These are phyloP conservation scores for Cloeon dipterum DNA, from an alignment of 2,888 invertebrate species.

Conservation along the genomic window DNA sequence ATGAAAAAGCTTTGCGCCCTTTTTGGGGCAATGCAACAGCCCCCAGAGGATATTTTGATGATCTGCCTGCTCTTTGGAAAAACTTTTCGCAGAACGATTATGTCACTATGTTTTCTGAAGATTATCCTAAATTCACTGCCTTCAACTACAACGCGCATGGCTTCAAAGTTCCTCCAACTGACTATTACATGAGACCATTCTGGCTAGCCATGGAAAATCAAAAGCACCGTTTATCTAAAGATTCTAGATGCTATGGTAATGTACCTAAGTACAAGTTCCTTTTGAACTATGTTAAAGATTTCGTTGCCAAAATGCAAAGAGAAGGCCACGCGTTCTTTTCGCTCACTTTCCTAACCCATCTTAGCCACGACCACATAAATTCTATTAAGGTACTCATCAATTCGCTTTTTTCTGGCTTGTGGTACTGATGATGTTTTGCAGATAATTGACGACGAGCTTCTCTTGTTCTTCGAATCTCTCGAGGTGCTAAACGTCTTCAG, in stretches of 20 bases:
- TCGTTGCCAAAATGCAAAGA: conserved; percentile 14
- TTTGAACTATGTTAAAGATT: conserved; percentile 14
- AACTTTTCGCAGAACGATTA: conserved; percentile 16
- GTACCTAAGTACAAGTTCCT: conserved; percentile 13
- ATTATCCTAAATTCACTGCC: conserved; percentile 17
- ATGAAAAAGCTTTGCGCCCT: conserved; percentile 16
- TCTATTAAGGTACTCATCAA: conserved; percentile 12
- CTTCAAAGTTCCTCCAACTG: conserved; percentile 3
- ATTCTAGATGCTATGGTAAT: conserved; percentile 14
- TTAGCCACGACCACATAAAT: conserved; percentile 20
- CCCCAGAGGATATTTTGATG: conserved; percentile 11
- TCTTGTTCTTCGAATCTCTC: too few relatives aligned
- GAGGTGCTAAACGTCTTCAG: too few relatives aligned
- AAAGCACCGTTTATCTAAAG: conserved; percentile 12
- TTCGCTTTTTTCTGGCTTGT: too few relatives aligned
- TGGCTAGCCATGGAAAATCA: conserved; percentile 15
- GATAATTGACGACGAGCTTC: too few relatives aligned
- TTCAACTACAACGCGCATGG: conserved; percentile 13
- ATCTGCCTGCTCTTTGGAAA: conserved; percentile 19
- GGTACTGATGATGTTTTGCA: too few relatives aligned
- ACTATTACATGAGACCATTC: conserved; percentile 8
- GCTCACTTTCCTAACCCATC: conserved; percentile 10
- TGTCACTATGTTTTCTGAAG: conserved; percentile 20
- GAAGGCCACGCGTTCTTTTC: conserved; percentile 11
- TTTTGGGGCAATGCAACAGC: conserved; percentile 17